Conservation (phyloP, 2,113 vertebrate species). For the Arenaria interpres region DNA sequence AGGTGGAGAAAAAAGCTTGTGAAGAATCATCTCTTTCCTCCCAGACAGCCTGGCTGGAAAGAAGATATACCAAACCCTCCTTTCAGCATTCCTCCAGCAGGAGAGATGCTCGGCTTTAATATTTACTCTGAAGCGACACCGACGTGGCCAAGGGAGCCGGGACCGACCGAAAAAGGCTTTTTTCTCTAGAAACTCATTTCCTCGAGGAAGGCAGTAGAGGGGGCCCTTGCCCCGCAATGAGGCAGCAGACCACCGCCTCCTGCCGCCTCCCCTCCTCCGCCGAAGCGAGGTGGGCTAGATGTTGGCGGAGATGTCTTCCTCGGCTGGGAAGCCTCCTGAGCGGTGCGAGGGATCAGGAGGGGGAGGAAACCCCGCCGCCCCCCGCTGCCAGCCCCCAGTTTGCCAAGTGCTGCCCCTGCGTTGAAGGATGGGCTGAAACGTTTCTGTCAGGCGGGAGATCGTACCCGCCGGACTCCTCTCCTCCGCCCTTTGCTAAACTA, state of each 20-base stretch:
- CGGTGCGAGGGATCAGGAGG: not conserved
- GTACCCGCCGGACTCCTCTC: fast-evolving
- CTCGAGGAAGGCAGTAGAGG: constrained; percentile 1
- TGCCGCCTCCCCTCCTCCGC: no score
- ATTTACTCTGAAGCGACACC: fast-evolving
- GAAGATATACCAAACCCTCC: no score
- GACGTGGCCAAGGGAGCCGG: no score
- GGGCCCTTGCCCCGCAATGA: not conserved
- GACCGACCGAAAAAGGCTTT: fast-evolving
- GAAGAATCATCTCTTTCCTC: not conserved
- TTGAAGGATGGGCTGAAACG: fast-evolving
- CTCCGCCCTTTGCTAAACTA: not conserved
- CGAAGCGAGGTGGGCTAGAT: no score
- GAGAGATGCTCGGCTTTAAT: fast-evolving
- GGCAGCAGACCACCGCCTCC: no score
- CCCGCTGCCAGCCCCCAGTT: no score
- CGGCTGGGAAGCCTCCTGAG: fast-evolving
- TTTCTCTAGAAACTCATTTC: not conserved
- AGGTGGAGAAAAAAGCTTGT: not conserved
- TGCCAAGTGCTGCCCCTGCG: fast-evolving
- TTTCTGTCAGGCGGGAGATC: fast-evolving
- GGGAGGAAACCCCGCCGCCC: fast-evolving
- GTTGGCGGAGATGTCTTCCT: fast-evolving
- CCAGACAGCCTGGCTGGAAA: not conserved
- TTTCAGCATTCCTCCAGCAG: no score